phyloP scores from a whole-genome alignment of 2,113 vertebrate species.

The Ceratotherium simum region DNA sequence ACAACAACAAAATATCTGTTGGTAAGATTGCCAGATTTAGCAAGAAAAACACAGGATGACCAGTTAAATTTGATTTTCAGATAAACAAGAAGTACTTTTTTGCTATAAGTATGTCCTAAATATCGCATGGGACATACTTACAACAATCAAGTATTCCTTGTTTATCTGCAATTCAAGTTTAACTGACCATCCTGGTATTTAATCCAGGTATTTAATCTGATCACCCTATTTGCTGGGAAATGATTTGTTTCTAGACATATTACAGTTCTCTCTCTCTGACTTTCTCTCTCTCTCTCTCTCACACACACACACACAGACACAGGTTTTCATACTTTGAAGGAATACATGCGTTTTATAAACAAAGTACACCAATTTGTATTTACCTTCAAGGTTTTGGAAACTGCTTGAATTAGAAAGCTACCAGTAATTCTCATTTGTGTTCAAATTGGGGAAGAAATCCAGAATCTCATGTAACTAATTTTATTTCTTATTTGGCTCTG shows the following conservation, averaged over 20 bases:
- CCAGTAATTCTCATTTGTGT: slow-evolving; percentile 25
- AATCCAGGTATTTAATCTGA: slow-evolving; percentile 6
- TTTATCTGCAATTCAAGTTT: slow-evolving; percentile 32
- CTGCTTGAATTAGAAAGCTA: slow-evolving; percentile 25
- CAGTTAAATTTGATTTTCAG: slow-evolving; percentile 52
- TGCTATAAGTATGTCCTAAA: background rate
- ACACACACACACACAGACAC: background rate
- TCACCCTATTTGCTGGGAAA: background rate
- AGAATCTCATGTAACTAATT: slow-evolving; percentile 18
- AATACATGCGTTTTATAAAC: background rate
- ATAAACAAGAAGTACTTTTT: background rate
- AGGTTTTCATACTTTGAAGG: background rate
- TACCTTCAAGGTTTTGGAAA: slow-evolving; percentile 37
- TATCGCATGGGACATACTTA: background rate
- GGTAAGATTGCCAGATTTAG: background rate
- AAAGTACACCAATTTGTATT: background rate
- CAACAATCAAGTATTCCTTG: background rate
- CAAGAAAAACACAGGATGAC: background rate
- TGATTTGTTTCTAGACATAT: slow-evolving; percentile 41
- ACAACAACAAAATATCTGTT: background rate
- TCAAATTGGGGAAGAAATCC: slow-evolving; percentile 35
- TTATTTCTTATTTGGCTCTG: slow-evolving; percentile 26
- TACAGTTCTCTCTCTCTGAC: background rate
- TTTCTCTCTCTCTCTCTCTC: background rate
- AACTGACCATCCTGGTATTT: background rate